Base-by-base conservation (phyloP, 2,888 invertebrate species). In the Eupithecia inturbata region DNA sequence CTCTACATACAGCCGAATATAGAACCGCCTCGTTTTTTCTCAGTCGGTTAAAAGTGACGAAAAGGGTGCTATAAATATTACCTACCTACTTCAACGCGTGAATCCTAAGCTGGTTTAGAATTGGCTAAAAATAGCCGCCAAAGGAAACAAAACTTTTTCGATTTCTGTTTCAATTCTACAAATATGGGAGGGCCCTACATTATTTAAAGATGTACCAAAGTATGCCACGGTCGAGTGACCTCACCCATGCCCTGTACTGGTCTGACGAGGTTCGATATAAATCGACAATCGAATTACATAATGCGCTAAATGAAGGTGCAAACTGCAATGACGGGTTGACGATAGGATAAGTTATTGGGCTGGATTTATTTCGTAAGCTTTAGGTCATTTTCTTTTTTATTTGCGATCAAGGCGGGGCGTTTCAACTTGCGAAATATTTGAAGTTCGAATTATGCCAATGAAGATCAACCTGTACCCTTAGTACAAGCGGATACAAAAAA, bases 161-260 rank as follows among this genome's bases (percentile, higher is more conserved):
- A n/a, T 64, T 64, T 36, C 22, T 36, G 22, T 16, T 36, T 36
- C 36, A 9, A 10, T 33, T 36, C n/a, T 31, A 64, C 33, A 64
- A 64, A 64, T 22, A 36, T 36, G 22, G 64, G 33, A n/a, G 28
- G 9, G 12, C 62, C 19, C 41, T 22, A 41, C 41, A 41, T 41
- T 36, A 70, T 70, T 67, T 69, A 67, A 69, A 68, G 73, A 70
- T 74, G 70, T 31, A 9, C 82, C 78, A 73, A 87, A 81, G 82
- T 82, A 77, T 87, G 91, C 83, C 91, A 91, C 49, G 91, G 91
- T 80, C 88, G 78, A n/a, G 77, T 87, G 87, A 88, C 86, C 78
- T 82, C 82, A 88, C 84, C 82, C 84, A 82, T 81, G 82, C 83
- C 81, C 83, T 84, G 81, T 78, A 87, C 87, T 86, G 86, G 88